Base-by-base conservation (phyloP, 2,888 invertebrate species). In the Deilephila elpenor region DNA sequence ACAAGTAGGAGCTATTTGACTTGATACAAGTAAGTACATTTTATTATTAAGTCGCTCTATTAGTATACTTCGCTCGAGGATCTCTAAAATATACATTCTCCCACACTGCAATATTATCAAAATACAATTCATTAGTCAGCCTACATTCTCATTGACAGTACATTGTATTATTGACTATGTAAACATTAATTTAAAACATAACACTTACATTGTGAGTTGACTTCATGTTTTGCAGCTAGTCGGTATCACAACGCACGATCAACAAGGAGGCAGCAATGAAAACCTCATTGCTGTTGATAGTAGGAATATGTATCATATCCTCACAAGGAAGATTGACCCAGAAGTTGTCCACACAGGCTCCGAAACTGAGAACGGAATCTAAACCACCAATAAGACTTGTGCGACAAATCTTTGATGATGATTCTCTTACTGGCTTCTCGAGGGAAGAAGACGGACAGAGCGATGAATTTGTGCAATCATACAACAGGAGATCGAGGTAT, bases 101-200 rank as follows among this genome's bases (percentile, higher is more conserved):
- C 25, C 44, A 67, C 67, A 64, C 25, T 62, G n/a, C 51, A 29
- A 76, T 78, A 77, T 78, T 79, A 80, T 83, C 78, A 83, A 82
- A 87, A 88, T 83, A 86, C 20, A 75, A 75, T 73, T 78, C 75
- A 83, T 82, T 80, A 84, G 78, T 84, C 82, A 83, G 71, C 74
- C 73, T 67, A 79, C 37, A 81, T 83, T 83, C 80, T 80, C 78
- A 84, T 79, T 78, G 76, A 78, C 71, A 74, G 78, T 75, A 83
- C 81, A 83, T 86, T 90, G 88, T 90, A 37, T 73, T 19, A 64
- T 84, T 85, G 79, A 80, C 78, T 82, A 78, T 76, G 74, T 78
- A 79, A 80, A 85, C 82, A 86, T 83, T 82, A 86, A 88, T 83
- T 86, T 82, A 86, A 85, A 91, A 90, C 91, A 90, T 81, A 51